Conservation (phyloP, 2,888 invertebrate genomes). For the Caenorhabditis sinica region DNA sequence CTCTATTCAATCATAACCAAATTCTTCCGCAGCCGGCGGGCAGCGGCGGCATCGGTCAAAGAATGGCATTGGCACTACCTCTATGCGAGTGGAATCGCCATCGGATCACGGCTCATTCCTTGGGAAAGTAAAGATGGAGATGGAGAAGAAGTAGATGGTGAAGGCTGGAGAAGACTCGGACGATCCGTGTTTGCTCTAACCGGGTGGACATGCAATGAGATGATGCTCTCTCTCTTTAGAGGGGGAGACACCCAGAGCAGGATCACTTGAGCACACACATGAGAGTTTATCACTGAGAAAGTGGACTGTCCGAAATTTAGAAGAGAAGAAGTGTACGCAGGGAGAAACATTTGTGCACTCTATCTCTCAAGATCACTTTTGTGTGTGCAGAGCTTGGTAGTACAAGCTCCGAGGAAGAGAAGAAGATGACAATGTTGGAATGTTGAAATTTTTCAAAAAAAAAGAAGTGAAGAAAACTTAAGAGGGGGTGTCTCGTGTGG, state of each 20-base stretch:
- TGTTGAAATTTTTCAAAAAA: constrained; percentile 57
- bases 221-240: not conserved
- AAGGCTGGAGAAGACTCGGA: constrained; percentile 5
- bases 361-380: constrained; percentile 22
- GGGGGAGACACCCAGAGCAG: constrained; percentile 43
- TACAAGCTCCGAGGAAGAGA: constrained; percentile 45
- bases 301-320: constrained; percentile 60
- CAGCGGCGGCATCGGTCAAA: constrained; percentile 53
- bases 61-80: constrained; percentile 48
- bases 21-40: not conserved
- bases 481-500: constrained; percentile 14
- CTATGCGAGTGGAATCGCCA: constrained; percentile 10
- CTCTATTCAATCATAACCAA: constrained; percentile 51
- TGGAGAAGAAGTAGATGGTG: constrained; percentile 18
- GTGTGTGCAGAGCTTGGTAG: constrained; percentile 59
- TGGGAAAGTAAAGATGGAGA: not conserved
- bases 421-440: constrained; percentile 28
- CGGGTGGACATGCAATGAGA: constrained; percentile 49
- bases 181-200: constrained; percentile 58
- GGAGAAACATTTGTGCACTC: constrained; percentile 60
- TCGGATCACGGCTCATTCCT: constrained; percentile 21
- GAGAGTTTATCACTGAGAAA: constrained; percentile 59
- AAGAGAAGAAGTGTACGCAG: constrained; percentile 20
- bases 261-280: constrained; percentile 68
- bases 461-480: constrained; percentile 1